Percentiles rank a stretch among this genome's conserved stretches.
phyloP scores from a whole-genome alignment of 2,797 vertebrate species.

The Neopelma chrysocephalum region DNA sequence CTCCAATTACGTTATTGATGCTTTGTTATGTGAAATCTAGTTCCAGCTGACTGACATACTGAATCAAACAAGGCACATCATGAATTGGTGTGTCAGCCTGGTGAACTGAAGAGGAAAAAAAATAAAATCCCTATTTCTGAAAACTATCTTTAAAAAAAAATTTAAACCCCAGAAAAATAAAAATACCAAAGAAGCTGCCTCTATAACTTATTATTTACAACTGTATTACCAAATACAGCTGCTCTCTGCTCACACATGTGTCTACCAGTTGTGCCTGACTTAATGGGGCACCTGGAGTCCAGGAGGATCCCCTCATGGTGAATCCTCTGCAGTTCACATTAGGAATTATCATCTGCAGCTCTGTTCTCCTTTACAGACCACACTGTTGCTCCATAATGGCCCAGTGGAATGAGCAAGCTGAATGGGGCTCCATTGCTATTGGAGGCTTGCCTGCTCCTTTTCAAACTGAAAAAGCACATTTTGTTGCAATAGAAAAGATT shows the following conservation, averaged over 20 bases:
- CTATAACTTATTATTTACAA: neutral
- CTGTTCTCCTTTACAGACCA: neutral
- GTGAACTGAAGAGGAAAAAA: conserved; percentile 4
- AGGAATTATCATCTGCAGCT: neutral
- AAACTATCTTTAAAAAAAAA: neutral
- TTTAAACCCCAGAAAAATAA: neutral
- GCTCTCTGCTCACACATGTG: neutral
- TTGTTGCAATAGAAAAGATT: neutral
- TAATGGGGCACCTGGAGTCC: neutral
- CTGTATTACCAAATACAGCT: neutral
- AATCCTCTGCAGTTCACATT: neutral
- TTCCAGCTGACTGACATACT: conserved; percentile 8
- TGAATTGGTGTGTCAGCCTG: neutral
- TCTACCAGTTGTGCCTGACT: neutral
- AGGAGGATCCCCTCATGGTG: neutral
- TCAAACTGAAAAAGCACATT: neutral
- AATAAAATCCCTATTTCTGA: neutral
- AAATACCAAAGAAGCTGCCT: neutral
- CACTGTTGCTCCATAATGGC: neutral
- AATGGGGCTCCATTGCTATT: neutral
- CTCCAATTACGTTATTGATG: neutral
- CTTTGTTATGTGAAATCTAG: neutral
- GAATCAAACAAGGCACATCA: conserved; percentile 3
- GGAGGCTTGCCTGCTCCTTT: neutral
- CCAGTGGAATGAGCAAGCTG: neutral